Percentiles rank a stretch among this genome's conserved stretches.
These are phyloP conservation scores for Pomacea canaliculata DNA, from an alignment of 2,888 invertebrate genomes.

Conservation along the genomic window DNA sequence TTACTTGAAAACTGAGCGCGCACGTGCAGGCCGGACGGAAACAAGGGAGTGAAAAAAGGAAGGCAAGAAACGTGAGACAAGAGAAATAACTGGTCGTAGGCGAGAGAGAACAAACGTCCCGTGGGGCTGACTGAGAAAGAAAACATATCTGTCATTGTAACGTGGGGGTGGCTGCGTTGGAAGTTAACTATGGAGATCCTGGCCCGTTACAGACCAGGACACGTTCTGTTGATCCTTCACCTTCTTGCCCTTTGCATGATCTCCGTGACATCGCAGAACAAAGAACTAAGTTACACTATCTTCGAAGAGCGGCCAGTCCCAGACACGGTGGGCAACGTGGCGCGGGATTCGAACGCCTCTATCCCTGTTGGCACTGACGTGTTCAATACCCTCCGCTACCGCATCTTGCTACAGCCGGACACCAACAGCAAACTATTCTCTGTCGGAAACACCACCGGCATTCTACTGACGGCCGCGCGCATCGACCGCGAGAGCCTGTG, in stretches of 20 bases:
- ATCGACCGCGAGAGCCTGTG: constrained; percentile 32
- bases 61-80: too few relatives aligned
- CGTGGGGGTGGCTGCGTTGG: too few relatives aligned
- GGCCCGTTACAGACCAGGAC: too few relatives aligned
- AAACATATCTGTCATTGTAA: too few relatives aligned
- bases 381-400: constrained; percentile 19
- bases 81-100: too few relatives aligned
- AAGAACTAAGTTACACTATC: constrained; percentile 23
- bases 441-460: constrained; percentile 25
- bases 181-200: too few relatives aligned
- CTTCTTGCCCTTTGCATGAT: not conserved
- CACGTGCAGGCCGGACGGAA: too few relatives aligned
- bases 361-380: constrained; percentile 13
- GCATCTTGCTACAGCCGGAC: constrained; percentile 24
- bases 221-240: not conserved
- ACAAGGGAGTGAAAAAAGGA: too few relatives aligned
- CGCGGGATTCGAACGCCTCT: constrained; percentile 22
- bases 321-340: constrained; percentile 16
- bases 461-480: constrained; percentile 22
- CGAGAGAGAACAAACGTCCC: too few relatives aligned
- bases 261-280: constrained; percentile 11
- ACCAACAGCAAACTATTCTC: constrained; percentile 24
- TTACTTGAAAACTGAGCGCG: too few relatives aligned
- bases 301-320: constrained; percentile 20
- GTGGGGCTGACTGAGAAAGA: too few relatives aligned